These are phyloP conservation scores for Amyelois transitella DNA, from an alignment of 1,140 invertebrate genomes.

Conservation along the genomic window DNA sequence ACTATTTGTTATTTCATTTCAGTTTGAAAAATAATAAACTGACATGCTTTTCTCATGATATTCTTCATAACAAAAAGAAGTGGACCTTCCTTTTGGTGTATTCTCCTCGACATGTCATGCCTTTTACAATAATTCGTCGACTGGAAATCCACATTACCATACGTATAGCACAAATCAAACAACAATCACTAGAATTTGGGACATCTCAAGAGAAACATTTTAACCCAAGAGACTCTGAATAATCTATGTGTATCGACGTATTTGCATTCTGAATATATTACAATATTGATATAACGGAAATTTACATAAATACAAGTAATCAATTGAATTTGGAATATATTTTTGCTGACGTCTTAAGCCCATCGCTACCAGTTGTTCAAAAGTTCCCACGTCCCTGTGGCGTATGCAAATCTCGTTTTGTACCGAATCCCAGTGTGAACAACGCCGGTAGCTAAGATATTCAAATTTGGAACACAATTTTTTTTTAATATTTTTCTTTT, in stretches of 20 bases:
- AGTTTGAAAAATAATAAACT: too few relatives aligned
- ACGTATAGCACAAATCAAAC: neutral
- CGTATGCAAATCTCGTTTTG: constrained; percentile 44
- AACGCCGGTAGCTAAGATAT: constrained; percentile 40
- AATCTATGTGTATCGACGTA: neutral
- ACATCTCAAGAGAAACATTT: neutral
- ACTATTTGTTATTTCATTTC: too few relatives aligned
- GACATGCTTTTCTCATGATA: too few relatives aligned
- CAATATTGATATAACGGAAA: constrained; percentile 1
- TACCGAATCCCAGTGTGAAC: constrained; percentile 27
- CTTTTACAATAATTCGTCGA: neutral
- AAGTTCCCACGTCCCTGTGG: constrained; percentile 37
- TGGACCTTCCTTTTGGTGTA: too few relatives aligned
- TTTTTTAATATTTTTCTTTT: constrained; percentile 17
- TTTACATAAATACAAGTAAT: constrained; percentile 30
- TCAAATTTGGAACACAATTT: constrained; percentile 37
- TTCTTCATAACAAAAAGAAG: too few relatives aligned
- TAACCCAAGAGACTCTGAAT: neutral
- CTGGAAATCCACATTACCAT: neutral
- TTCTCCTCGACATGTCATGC: too few relatives aligned
- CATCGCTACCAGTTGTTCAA: constrained; percentile 22
- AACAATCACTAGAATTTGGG: neutral
- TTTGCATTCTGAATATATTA: neutral
- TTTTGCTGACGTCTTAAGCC: constrained; percentile 24
- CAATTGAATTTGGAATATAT: constrained; percentile 27